Conservation (phyloP, 2,888 invertebrate species). For the Zaprionus bogoriensis region DNA sequence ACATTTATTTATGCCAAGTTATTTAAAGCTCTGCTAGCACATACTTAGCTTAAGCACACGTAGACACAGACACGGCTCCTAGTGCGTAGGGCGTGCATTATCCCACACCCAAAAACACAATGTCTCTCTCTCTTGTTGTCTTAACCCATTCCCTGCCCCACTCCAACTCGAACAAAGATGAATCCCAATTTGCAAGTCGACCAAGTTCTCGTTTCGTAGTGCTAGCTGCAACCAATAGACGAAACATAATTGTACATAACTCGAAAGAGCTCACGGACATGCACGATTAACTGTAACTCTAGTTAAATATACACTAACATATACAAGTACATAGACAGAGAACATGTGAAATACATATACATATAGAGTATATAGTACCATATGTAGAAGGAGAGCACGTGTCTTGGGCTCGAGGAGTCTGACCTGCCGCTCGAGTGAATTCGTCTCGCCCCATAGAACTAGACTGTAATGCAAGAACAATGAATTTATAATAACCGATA, state of each 20-base stretch:
- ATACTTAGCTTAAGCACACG: constrained; percentile 39
- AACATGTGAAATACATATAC: constrained; percentile 24
- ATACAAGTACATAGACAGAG: constrained; percentile 26
- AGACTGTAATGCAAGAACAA: neutral
- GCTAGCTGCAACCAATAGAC: constrained; percentile 70
- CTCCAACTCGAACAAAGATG: constrained; percentile 25
- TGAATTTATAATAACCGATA: constrained; percentile 1
- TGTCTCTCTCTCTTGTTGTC: neutral
- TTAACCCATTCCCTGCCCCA: neutral
- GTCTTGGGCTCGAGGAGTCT: constrained; percentile 10
- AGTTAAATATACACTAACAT: constrained; percentile 59
- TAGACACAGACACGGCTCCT: constrained; percentile 4
- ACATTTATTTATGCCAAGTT: constrained; percentile 68
- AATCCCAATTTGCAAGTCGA: constrained; percentile 34
- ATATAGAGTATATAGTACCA: constrained; percentile 23
- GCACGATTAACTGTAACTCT: constrained; percentile 44
- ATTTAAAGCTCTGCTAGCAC: constrained; percentile 67
- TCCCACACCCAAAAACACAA: neutral
- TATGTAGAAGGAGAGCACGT: too few relatives aligned
- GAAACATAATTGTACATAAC: constrained; percentile 59
- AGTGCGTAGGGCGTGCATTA: constrained; percentile 27
- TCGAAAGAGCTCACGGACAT: constrained; percentile 60
- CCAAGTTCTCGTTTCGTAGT: constrained; percentile 44
- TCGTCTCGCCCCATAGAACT: neutral
- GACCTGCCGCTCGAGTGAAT: neutral